Percentiles rank a stretch among this genome's conserved stretches.
Evolutionary conservation across 2,797 vertebrate species (phyloP).

Genomic region (Thaleichthys pacificus): DNA sequence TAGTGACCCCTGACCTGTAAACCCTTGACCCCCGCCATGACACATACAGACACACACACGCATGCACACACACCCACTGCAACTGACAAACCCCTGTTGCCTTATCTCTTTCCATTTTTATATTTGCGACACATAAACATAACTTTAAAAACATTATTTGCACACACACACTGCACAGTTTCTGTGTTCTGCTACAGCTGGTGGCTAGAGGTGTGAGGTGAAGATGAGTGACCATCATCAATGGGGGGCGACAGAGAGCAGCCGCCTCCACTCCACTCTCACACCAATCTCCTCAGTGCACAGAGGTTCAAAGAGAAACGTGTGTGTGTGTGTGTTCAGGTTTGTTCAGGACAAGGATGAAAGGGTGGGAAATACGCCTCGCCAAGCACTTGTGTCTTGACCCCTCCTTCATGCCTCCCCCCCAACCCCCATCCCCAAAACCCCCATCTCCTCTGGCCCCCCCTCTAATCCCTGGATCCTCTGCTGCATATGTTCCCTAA

Average conservation of each 20-base stretch:
- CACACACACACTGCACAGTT: background rate
- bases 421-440: slow-evolving; percentile 52
- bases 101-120: slow-evolving; percentile 12
- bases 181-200: background rate
- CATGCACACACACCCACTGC: slow-evolving; percentile 11
- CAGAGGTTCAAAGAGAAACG: slow-evolving; percentile 64
- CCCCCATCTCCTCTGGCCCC: slow-evolving; percentile 61
- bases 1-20: slow-evolving; percentile 44
- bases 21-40: slow-evolving; percentile 21
- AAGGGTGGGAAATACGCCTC: slow-evolving; percentile 61
- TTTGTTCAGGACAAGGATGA: slow-evolving; percentile 39
- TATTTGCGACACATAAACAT: slow-evolving; percentile 2
- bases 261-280: slow-evolving; percentile 34
- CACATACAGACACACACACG: slow-evolving; percentile 21
- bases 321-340: slow-evolving; percentile 50
- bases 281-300: slow-evolving; percentile 50
- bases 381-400: slow-evolving; percentile 60
- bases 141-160: background rate
- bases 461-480: slow-evolving; percentile 73
- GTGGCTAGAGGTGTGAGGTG: background rate
- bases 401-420: slow-evolving; percentile 44
- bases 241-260: slow-evolving; percentile 30
- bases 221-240: slow-evolving; percentile 34
- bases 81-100: slow-evolving; percentile 15
- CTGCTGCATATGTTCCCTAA: slow-evolving; percentile 76